phyloP scores from a whole-genome alignment of 2,888 invertebrate species.

The Leptinotarsa juncta region DNA sequence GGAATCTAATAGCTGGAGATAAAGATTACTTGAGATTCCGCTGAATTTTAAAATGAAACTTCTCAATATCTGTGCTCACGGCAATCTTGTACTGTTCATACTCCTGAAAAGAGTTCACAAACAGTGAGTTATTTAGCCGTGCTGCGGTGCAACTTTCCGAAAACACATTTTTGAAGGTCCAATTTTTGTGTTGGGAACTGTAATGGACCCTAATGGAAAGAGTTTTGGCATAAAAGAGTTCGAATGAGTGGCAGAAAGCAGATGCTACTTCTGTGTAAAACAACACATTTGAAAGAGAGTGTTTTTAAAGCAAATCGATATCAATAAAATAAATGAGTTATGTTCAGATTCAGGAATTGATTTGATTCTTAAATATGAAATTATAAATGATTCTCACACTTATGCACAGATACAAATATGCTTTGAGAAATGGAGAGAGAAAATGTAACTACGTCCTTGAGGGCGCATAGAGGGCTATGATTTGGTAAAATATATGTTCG shows the following conservation, averaged over 20 bases:
- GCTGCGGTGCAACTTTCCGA: not conserved
- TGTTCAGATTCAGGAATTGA: no score
- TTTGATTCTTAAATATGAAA: no score
- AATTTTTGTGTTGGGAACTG: not conserved
- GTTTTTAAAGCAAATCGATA: no score
- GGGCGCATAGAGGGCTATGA: no score
- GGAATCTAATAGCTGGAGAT: not conserved
- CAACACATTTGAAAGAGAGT: no score
- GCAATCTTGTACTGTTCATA: constrained; percentile 1
- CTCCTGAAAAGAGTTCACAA: not conserved
- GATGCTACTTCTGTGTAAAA: not conserved
- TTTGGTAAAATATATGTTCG: no score
- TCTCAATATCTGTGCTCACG: not conserved
- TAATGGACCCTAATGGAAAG: not conserved
- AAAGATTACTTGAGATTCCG: constrained; percentile 1
- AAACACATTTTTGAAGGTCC: constrained; percentile 6
- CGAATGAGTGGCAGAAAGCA: not conserved
- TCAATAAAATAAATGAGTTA: no score
- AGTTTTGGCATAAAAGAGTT: not conserved
- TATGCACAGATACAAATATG: no score
- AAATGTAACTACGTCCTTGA: no score
- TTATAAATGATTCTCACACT: no score
- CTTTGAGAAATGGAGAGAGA: no score
- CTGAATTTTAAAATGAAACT: constrained; percentile 7
- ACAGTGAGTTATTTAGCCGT: not conserved